Conservation (phyloP, 37 sponge, comb jelly and placozoan genomes). For the Trichoplax adhaerens region DNA sequence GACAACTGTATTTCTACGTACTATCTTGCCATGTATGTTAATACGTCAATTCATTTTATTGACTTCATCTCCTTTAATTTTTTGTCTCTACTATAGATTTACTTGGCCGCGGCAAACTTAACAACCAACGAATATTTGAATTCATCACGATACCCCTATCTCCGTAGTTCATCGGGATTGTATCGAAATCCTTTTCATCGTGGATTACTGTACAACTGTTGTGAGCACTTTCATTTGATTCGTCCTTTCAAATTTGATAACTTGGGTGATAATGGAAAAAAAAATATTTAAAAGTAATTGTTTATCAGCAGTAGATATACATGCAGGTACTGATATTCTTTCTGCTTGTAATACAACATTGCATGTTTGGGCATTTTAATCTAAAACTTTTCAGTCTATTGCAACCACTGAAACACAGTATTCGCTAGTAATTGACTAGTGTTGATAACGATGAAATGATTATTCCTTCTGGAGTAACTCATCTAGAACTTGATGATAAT, state of each 20-base stretch:
- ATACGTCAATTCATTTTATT: too few relatives aligned
- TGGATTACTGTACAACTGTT: conserved; percentile 40
- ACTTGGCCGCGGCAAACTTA: conserved; percentile 24
- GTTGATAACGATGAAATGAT: too few relatives aligned
- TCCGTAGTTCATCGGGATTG: conserved; percentile 32
- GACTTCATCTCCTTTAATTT: background rate
- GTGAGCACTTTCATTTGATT: conserved; percentile 52
- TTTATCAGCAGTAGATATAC: conserved; percentile 3
- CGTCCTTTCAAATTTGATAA: conserved; percentile 40
- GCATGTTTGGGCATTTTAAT: too few relatives aligned
- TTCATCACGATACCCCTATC: conserved; percentile 47
- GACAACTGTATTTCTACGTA: too few relatives aligned
- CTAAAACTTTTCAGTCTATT: too few relatives aligned
- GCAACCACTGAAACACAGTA: too few relatives aligned
- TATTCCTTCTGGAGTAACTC: too few relatives aligned
- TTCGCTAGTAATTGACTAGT: too few relatives aligned
- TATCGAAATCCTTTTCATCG: conserved; percentile 63
- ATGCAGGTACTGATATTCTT: too few relatives aligned
- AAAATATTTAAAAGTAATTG: conserved; percentile 50
- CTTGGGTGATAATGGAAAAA: conserved; percentile 70
- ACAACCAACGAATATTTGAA: conserved; percentile 62
- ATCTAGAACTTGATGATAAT: too few relatives aligned
- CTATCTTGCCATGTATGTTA: too few relatives aligned
- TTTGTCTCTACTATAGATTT: background rate
- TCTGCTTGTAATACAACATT: too few relatives aligned